These are phyloP conservation scores for Ochropleura leucogaster DNA, from an alignment of 2,888 invertebrate species.

Conservation along the genomic window DNA sequence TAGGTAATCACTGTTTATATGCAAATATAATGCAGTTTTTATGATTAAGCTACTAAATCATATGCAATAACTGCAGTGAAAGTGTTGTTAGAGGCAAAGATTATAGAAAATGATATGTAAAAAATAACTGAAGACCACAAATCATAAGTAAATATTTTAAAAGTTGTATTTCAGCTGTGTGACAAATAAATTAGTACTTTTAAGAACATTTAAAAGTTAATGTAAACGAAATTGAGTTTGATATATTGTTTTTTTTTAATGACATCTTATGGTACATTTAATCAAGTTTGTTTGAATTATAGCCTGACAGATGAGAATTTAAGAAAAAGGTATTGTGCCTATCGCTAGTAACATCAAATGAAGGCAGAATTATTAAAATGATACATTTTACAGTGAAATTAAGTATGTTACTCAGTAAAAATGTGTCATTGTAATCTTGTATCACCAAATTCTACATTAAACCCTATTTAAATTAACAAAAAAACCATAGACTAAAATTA, in stretches of 20 bases:
- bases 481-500: background rate
- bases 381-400: background rate
- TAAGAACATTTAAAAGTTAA: background rate
- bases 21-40: conserved; percentile 21
- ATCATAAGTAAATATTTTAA: background rate
- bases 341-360: background rate
- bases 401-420: too few species aligned
- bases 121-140: background rate
- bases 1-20: background rate
- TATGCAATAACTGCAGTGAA: conserved; percentile 43
- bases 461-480: background rate
- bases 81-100: conserved; percentile 9
- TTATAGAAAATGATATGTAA: conserved; percentile 35
- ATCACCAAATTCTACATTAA: background rate
- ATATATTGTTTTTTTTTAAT: too few species aligned
- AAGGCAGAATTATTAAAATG: background rate
- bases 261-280: background rate
- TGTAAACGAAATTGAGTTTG: background rate
- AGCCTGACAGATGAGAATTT: background rate
- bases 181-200: background rate
- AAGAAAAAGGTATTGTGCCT: background rate
- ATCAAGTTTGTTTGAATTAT: background rate
- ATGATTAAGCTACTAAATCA: conserved; percentile 5
- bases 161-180: too few species aligned
- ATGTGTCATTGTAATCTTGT: too few species aligned